These are phyloP conservation scores for Dermatemys mawii DNA, from an alignment of 2,113 vertebrate species.

Conservation along the genomic window DNA sequence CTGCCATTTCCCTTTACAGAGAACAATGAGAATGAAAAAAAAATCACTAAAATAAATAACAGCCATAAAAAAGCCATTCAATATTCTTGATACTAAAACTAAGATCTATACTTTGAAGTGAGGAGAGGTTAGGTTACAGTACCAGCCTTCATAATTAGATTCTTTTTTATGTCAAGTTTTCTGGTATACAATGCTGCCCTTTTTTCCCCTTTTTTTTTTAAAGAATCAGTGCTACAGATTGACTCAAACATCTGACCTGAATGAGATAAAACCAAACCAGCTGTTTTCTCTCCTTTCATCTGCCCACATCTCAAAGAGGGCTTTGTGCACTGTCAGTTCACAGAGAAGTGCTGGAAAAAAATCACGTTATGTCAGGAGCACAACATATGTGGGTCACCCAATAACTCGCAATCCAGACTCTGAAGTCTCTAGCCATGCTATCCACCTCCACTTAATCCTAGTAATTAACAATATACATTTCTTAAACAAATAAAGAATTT, in stretches of 20 bases:
- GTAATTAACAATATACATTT: neutral
- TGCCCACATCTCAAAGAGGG: slow-evolving; percentile 53
- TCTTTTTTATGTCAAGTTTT: slow-evolving; percentile 36
- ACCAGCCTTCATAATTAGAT: slow-evolving; percentile 28
- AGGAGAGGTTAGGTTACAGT: slow-evolving; percentile 47
- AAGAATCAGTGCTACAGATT: slow-evolving; percentile 34
- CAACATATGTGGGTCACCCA: slow-evolving; percentile 67
- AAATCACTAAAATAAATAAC: slow-evolving; percentile 62
- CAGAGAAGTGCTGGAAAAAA: slow-evolving; percentile 44
- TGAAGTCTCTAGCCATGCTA: slow-evolving; percentile 24
- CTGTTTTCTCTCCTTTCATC: slow-evolving; percentile 65
- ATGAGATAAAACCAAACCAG: slow-evolving; percentile 67
- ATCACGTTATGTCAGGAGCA: slow-evolving; percentile 36
- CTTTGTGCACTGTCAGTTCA: slow-evolving; percentile 53
- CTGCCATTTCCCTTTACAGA: slow-evolving; percentile 25
- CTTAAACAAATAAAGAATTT: no score
- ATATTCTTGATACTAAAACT: slow-evolving; percentile 58
- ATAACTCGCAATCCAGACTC: neutral
- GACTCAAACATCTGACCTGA: slow-evolving; percentile 52
- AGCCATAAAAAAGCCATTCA: slow-evolving; percentile 24
- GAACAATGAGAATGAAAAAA: neutral
- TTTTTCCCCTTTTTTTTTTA: slow-evolving; percentile 42
- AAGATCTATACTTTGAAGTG: slow-evolving; percentile 54
- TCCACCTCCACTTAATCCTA: slow-evolving; percentile 18
- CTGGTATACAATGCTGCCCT: slow-evolving; percentile 43